These are phyloP conservation scores for Andrena flavipes DNA, from an alignment of 2,888 invertebrate genomes.

Conservation along the genomic window DNA sequence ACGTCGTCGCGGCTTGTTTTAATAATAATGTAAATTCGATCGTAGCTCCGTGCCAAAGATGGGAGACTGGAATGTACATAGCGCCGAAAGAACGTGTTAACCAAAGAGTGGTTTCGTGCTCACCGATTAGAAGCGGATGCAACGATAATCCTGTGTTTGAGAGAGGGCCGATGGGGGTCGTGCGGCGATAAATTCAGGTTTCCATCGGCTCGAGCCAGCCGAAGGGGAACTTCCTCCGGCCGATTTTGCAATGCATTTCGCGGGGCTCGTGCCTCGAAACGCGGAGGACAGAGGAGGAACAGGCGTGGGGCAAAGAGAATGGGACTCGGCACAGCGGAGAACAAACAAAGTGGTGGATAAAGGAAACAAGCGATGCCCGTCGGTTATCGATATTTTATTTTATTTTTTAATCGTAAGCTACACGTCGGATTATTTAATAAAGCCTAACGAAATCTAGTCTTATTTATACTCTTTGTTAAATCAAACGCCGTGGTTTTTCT, in stretches of 20 bases:
- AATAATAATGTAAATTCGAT: conserved; percentile 64
- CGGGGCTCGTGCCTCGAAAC: conserved; percentile 5
- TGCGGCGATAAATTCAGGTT: conserved; percentile 50
- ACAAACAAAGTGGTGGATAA: neutral
- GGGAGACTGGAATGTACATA: conserved; percentile 77
- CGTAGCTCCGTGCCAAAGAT: conserved; percentile 82
- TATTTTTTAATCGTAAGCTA: conserved; percentile 47
- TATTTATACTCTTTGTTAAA: conserved; percentile 76
- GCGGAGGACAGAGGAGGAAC: neutral
- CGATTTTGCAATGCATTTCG: conserved; percentile 55
- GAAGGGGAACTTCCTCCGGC: conserved; percentile 21
- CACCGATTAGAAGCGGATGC: conserved; percentile 52
- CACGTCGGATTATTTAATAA: conserved; percentile 62
- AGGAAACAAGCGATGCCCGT: neutral
- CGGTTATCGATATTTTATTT: conserved; percentile 24
- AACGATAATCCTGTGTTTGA: conserved; percentile 21
- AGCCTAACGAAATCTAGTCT: conserved; percentile 78
- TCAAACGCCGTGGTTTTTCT: conserved; percentile 61
- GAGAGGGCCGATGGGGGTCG: neutral
- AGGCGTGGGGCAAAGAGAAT: neutral
- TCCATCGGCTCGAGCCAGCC: conserved; percentile 17
- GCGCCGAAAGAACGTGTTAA: conserved; percentile 71
- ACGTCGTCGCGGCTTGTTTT: conserved; percentile 27
- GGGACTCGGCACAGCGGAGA: neutral
- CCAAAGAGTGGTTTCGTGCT: conserved; percentile 79